phyloP scores from a whole-genome alignment of 2,113 vertebrate genomes.

The Dicentrarchus labrax region DNA sequence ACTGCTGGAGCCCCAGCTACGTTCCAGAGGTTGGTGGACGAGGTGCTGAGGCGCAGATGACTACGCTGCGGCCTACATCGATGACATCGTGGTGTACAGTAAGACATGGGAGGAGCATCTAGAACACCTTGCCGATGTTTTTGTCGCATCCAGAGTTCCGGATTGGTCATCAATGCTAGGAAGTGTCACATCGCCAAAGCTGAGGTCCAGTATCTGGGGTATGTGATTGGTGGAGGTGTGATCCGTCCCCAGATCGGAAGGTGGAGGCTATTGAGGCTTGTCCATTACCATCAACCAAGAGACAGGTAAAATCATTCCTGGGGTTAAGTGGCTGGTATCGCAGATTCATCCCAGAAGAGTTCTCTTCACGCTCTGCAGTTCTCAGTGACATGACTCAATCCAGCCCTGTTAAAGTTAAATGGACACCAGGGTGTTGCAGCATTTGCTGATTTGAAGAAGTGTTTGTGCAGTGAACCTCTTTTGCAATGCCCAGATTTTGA shows the following conservation, averaged over 20 bases:
- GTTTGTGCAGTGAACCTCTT: background rate
- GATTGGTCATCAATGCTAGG: slow-evolving; percentile 1
- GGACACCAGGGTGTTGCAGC: too few species aligned
- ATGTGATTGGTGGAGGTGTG: too few species aligned
- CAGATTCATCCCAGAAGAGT: too few species aligned
- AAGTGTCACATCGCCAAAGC: background rate
- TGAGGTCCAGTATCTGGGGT: too few species aligned
- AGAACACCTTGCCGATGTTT: background rate
- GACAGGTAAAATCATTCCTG: background rate
- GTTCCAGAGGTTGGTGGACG: too few species aligned
- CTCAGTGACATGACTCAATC: too few species aligned
- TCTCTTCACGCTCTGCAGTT: too few species aligned
- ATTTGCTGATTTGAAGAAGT: background rate
- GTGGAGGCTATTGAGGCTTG: background rate
- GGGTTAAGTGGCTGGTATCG: background rate
- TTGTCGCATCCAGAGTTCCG: background rate
- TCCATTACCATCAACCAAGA: background rate
- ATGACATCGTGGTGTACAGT: background rate
- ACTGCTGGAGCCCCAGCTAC: too few species aligned
- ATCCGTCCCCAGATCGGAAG: too few species aligned
- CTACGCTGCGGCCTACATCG: too few species aligned
- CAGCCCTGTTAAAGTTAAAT: too few species aligned
- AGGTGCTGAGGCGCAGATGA: too few species aligned
- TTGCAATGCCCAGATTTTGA: background rate
- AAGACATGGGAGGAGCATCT: background rate